A percentile compares a stretch with the other conserved stretches of the same genome.
Conservation (phyloP, 2,113 vertebrate species). For the Menura novaehollandiae region DNA sequence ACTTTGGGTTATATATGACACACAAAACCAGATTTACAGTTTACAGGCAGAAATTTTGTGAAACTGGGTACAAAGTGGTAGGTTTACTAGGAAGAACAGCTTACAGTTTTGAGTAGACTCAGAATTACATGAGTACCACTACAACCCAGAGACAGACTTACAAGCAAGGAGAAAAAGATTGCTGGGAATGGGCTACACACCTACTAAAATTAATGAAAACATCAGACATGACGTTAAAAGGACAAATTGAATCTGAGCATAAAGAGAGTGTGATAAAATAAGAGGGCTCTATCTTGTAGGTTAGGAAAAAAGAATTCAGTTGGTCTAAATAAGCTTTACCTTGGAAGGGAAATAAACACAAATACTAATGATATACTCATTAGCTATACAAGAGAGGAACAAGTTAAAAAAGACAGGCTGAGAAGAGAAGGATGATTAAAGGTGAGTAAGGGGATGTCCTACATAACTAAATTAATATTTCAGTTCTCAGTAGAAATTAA, state of each 20-base stretch:
- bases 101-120: background rate
- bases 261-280: background rate
- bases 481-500: background rate
- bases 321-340: background rate
- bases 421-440: background rate
- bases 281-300: background rate
- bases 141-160: background rate
- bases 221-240: background rate
- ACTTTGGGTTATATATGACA: background rate
- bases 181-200: background rate
- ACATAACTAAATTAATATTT: background rate
- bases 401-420: background rate
- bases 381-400: background rate
- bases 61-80: background rate
- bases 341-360: background rate
- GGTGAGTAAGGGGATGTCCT: background rate
- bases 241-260: background rate
- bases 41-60: background rate
- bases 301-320: background rate
- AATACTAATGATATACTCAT: background rate
- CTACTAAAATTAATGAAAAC: background rate
- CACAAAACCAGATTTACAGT: background rate
- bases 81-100: background rate
- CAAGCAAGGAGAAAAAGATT: background rate
- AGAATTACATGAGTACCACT: background rate